phyloP scores from a whole-genome alignment of 2,113 vertebrate species.

The Protobothrops mucrosquamatus region DNA sequence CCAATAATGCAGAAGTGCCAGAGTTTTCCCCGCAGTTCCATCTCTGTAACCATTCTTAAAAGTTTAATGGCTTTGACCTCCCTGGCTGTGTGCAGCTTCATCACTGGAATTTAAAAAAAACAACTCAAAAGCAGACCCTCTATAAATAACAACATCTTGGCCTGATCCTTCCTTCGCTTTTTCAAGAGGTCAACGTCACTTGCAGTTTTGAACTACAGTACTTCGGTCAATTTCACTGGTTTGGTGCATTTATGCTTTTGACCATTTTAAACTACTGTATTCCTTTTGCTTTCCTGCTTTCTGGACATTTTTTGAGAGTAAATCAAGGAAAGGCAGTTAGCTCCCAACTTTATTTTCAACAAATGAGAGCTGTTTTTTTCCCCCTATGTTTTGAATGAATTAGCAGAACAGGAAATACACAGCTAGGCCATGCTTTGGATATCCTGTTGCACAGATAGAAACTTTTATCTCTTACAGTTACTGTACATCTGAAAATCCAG shows the following conservation, averaged over 20 bases:
- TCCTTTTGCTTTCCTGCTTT: not conserved
- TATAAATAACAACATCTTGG: not conserved
- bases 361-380: not conserved
- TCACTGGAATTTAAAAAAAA: not conserved
- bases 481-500: not conserved
- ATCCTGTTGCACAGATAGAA: not conserved
- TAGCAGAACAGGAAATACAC: not conserved
- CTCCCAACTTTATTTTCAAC: not conserved
- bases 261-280: not conserved
- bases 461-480: not conserved
- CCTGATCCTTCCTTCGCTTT: not conserved
- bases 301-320: not conserved
- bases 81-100: not conserved
- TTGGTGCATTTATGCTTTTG: not conserved
- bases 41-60: not conserved
- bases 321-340: too few relatives aligned
- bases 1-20: not conserved
- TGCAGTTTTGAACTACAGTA: not conserved
- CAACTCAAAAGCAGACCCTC: not conserved
- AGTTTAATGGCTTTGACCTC: not conserved
- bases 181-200: not conserved
- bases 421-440: not conserved
- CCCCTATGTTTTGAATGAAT: not conserved
- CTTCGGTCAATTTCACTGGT: not conserved
- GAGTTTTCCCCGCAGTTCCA: not conserved